Percentiles rank a stretch among this genome's conserved stretches.
Evolutionary conservation across 2,113 vertebrate species (phyloP).

Genomic region (Eidolon helvum): DNA sequence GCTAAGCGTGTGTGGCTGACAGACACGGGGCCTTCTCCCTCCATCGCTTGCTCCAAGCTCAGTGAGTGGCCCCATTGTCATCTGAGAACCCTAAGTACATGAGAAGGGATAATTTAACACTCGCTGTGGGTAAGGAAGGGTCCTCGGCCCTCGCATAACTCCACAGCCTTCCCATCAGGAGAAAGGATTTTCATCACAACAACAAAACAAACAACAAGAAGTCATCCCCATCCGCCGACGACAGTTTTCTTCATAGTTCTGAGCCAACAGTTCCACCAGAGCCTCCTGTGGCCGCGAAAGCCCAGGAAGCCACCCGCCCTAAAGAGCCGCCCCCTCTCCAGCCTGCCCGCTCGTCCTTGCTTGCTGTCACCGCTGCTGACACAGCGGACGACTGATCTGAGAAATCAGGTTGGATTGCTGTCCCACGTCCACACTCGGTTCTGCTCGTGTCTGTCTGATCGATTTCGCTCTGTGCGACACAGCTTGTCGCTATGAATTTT

Average conservation of each 20-base stretch:
- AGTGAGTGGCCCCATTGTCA: background rate
- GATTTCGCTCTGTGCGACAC: constrained; percentile 95
- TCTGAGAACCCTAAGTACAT: background rate
- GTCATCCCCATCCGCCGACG: background rate
- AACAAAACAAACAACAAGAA: background rate
- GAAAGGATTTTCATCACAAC: background rate
- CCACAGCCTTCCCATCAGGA: background rate
- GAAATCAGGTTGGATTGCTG: constrained; percentile 99
- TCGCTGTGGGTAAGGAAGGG: background rate
- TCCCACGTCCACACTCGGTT: constrained; percentile 94
- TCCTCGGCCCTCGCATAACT: background rate
- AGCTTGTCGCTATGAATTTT: constrained; percentile 99
- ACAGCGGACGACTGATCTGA: constrained; percentile 94
- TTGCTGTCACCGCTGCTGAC: constrained; percentile 94
- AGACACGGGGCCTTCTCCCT: background rate
- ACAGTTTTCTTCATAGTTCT: background rate
- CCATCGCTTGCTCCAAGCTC: background rate
- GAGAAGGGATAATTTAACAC: background rate
- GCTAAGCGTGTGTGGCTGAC: background rate
- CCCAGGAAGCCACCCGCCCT: background rate
- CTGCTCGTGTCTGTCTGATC: constrained; percentile 98
- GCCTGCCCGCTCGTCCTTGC: constrained; percentile 83
- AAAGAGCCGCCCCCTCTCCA: constrained; percentile 77
- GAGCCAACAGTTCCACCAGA: background rate
- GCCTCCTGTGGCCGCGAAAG: background rate